Base-by-base conservation (phyloP, 2,113 vertebrate genomes). In the Butorides virescens region DNA sequence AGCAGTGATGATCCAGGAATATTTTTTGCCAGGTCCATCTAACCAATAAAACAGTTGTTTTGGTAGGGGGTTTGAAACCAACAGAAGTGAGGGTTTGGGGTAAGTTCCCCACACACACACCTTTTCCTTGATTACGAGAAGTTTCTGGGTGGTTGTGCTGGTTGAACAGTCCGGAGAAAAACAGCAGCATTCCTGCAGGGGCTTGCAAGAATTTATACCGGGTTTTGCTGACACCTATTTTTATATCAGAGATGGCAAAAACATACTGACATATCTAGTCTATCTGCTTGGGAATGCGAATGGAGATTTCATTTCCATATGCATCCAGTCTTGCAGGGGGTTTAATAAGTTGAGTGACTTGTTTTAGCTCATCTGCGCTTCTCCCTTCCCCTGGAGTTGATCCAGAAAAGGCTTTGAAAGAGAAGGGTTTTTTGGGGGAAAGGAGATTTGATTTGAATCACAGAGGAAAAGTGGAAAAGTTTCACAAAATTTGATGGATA, bases 201-300 rank as follows among this genome's bases (percentile, higher is more conserved):
- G 63, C 96, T 89, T 96, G 89, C 72, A 91, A 74, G 89, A 78
- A 87, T 96, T 94, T 90, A 62, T 71, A 36, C 65, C 34, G 86
- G 52, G 37, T 79, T 93, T 92, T 79, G 71, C 88, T 93, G 66
- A 90, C 53, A 17, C 19, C 36, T 82, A 27, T 83, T 96, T 93
- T 96, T 93, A 32, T 96, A 86, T 88, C 58, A 22, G 86, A 74
- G 80, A 88, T 91, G 84, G 81, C 58, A 95, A 85, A 96, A 89
- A 56, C 39, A 21, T 55, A 56, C 76, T 92, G 84, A 87, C 71
- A 27, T 85, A 82, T 93, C 91, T 82, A 47, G 74, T 91, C 80
- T 92, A 21, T 96, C 80, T 80, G 34, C 61, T 78, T 86, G 65
- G 72, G 72, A 93, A 77, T 86, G 65, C 67, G 72, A 93, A 77